A percentile compares a stretch with the other conserved stretches of the same genome.
phyloP scores from a whole-genome alignment of 1,140 invertebrate species.

The Drosophila virilis region DNA sequence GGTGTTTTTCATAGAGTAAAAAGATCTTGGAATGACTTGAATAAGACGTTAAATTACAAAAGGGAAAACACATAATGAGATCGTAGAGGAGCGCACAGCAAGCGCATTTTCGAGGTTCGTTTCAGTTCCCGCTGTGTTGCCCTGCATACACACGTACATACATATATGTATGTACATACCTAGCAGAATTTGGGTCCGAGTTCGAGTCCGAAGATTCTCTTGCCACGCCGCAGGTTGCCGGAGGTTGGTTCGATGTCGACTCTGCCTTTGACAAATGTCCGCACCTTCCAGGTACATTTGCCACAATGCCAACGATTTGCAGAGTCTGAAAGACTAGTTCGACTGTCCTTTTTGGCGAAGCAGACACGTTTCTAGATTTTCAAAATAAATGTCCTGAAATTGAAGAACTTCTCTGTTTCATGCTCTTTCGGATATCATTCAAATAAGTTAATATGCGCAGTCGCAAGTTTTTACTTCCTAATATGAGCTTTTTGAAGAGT shows the following conservation, averaged over 20 bases:
- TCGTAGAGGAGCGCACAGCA: constrained; percentile 40
- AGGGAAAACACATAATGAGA: constrained; percentile 54
- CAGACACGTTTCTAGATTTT: no score
- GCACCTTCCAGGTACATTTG: constrained; percentile 22
- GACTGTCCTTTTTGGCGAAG: background rate
- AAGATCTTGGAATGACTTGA: constrained; percentile 62
- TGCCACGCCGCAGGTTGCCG: constrained; percentile 38
- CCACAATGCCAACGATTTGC: background rate
- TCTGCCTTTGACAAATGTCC: constrained; percentile 41
- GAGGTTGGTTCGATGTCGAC: constrained; percentile 12
- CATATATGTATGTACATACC: background rate
- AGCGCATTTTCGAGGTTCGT: constrained; percentile 37
- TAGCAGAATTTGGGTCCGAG: background rate
- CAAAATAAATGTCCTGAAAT: no score
- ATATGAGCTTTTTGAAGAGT: no score
- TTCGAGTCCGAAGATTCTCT: constrained; percentile 8
- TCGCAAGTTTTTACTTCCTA: no score
- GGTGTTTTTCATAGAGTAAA: constrained; percentile 41
- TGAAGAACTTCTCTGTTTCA: no score
- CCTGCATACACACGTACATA: no score
- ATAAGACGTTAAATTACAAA: constrained; percentile 75
- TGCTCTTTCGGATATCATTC: no score
- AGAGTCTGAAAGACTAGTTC: no score
- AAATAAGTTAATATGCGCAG: no score
- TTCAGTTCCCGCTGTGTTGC: constrained; percentile 42